phyloP scores from a whole-genome alignment of 2,113 vertebrate genomes.

The Brienomyrus longianalis region DNA sequence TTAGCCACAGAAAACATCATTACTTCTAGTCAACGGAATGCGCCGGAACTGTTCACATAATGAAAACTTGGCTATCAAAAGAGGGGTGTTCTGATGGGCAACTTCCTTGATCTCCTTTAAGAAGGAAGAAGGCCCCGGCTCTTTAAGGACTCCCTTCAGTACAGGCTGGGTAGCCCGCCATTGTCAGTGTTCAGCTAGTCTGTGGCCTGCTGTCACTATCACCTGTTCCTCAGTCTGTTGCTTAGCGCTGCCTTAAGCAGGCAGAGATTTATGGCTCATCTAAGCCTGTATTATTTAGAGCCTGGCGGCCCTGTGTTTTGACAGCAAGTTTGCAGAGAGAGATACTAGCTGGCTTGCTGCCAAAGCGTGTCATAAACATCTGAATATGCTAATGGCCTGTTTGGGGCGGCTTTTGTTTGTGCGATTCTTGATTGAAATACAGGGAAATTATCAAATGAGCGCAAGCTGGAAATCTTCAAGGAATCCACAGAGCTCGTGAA shows the following conservation, averaged over 20 bases:
- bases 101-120: neutral
- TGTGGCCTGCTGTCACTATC: neutral
- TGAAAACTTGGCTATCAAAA: neutral
- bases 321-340: neutral
- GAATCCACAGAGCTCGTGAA: neutral
- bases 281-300: neutral
- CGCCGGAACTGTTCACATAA: neutral
- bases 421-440: neutral
- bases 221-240: neutral
- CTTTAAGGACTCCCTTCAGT: neutral
- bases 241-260: neutral
- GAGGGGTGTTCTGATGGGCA: neutral
- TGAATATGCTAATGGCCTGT: conserved; percentile 54
- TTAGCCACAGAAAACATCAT: neutral
- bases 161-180: neutral
- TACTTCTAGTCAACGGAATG: neutral
- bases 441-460: neutral
- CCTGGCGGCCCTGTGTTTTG: neutral
- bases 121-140: neutral
- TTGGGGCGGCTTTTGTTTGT: conserved; percentile 18
- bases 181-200: neutral
- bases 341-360: conserved; percentile 17
- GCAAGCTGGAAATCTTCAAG: neutral
- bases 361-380: conserved; percentile 55
- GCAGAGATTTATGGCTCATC: conserved; percentile 2